Evolutionary conservation across 2,113 vertebrate genomes (phyloP).

Genomic region (Otocyon megalotis): DNA sequence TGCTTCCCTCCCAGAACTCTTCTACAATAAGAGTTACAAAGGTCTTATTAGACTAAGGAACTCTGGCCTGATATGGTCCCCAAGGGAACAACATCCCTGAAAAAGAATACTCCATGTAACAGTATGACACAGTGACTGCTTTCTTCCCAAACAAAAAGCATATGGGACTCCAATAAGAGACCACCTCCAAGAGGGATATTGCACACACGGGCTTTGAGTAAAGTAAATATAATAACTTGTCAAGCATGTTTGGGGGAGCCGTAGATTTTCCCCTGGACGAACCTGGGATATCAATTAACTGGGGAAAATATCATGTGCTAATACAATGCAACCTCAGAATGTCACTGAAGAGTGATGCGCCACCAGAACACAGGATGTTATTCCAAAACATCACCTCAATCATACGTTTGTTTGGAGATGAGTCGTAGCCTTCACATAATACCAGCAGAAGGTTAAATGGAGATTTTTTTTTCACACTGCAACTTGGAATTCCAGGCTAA

Average conservation of each 20-base stretch:
- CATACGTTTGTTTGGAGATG: conserved; percentile 93
- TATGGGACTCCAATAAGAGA: conserved; percentile 93
- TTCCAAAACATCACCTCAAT: conserved; percentile 90
- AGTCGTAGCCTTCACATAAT: conserved; percentile 91
- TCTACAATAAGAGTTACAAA: conserved; percentile 94
- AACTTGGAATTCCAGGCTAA: conserved; percentile 82
- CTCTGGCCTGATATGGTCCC: conserved; percentile 98
- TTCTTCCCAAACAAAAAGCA: conserved; percentile 97
- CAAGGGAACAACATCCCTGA: conserved; percentile 97
- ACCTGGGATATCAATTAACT: conserved; percentile 99
- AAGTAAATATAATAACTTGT: conserved; percentile 96
- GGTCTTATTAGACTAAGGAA: conserved; percentile 95
- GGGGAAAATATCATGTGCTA: conserved; percentile 88
- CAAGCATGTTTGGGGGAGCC: conserved; percentile 94
- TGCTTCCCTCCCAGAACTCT: conserved; percentile 91
- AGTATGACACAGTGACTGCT: conserved; percentile 96
- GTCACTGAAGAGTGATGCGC: conserved; percentile 91
- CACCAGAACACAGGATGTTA: conserved; percentile 98
- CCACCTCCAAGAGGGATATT: conserved; percentile 92
- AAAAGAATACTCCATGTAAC: conserved; percentile 99
- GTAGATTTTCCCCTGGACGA: conserved; percentile 94
- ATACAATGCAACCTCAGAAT: conserved; percentile 90
- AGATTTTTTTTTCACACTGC: conserved; percentile 83
- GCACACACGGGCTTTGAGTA: conserved; percentile 93
- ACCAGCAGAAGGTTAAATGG: conserved; percentile 83